phyloP scores from a whole-genome alignment of 2,888 invertebrate species.

The Ctenicera cuprea region DNA sequence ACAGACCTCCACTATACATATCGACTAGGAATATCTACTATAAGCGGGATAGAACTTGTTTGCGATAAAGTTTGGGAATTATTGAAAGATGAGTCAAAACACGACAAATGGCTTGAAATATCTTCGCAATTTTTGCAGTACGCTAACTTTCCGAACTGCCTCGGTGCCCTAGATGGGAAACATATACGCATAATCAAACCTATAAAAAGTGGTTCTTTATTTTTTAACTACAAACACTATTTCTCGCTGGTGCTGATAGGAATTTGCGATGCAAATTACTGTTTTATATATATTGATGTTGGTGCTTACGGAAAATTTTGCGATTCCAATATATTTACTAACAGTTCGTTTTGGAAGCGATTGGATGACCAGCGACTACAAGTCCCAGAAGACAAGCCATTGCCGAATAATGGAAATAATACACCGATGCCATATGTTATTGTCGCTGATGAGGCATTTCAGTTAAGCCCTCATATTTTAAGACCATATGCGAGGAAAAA shows the following conservation, averaged over 20 bases:
- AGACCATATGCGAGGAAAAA: slow-evolving; percentile 21
- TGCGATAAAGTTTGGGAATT: slow-evolving; percentile 24
- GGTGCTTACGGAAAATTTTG: background rate
- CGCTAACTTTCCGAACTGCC: slow-evolving; percentile 15
- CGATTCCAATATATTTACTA: background rate
- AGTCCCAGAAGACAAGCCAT: background rate
- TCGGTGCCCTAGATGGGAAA: slow-evolving; percentile 24
- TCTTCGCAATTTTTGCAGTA: background rate
- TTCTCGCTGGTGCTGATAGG: slow-evolving; percentile 18
- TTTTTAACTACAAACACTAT: slow-evolving; percentile 13
- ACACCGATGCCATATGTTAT: background rate
- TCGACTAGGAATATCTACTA: background rate
- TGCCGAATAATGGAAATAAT: background rate
- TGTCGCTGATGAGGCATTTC: slow-evolving; percentile 42
- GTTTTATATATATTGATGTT: slow-evolving; percentile 18
- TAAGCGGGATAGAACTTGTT: background rate
- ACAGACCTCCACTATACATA: slow-evolving; percentile 3
- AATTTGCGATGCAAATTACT: slow-evolving; percentile 25
- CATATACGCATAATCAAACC: slow-evolving; percentile 16
- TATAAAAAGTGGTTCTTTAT: background rate
- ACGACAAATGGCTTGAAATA: background rate
- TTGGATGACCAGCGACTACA: background rate
- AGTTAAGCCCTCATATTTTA: too few relatives aligned
- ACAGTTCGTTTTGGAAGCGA: background rate
- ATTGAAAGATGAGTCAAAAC: background rate